Base-by-base conservation (phyloP, 2,888 invertebrate species). In the Melanchra persicariae region DNA sequence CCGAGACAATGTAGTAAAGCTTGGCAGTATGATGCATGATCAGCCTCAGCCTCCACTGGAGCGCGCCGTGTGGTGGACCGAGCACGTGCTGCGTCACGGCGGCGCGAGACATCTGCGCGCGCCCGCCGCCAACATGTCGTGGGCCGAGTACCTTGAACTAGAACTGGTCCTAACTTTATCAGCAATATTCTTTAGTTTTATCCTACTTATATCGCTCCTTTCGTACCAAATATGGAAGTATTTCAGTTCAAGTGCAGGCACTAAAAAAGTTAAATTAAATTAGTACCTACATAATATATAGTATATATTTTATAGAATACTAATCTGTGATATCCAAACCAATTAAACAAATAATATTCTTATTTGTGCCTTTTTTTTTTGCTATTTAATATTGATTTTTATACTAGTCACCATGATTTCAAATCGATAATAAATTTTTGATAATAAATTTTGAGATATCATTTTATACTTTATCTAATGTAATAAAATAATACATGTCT, bases 31-130 rank as follows among this genome's bases (percentile, higher is more conserved):
- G 10, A 75, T 80, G 67, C 52, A 34, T 2, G 80, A 80, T 12
- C 58, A 80, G 49, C 80, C 85, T 0, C 78, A 79, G 19, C 66
- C 47, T 1, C 83, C 90, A 0, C 43, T 90, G 9, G 86, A 91
- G 24, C 81, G 87, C 4, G 89, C 89, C 0, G 86, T 90, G 19
- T 45, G 45, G 45, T 45, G 45, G 45, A 45, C 45, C 8, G 45
- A 45, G 19, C 45, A 45, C 19, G 4, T 90, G 24, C 65, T 90
- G 5, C 81, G 89, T 4, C 87, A 90, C 68, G 84, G 85, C 9
- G 89, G 89, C 0, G 88, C 86, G 0, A 62, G 70, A 26, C 90
- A 91, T 68, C 79, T 90, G 7, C 82, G 85, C 0, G 58, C 87
- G 0, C 85, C 91, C 0, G 83, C 86, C 2, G 89, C 89, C 24